Evolutionary conservation across 2,797 vertebrate genomes (phyloP), one percentile per base, ranked within the genome.

Genomic region (Spondyliosoma cantharus): DNA sequence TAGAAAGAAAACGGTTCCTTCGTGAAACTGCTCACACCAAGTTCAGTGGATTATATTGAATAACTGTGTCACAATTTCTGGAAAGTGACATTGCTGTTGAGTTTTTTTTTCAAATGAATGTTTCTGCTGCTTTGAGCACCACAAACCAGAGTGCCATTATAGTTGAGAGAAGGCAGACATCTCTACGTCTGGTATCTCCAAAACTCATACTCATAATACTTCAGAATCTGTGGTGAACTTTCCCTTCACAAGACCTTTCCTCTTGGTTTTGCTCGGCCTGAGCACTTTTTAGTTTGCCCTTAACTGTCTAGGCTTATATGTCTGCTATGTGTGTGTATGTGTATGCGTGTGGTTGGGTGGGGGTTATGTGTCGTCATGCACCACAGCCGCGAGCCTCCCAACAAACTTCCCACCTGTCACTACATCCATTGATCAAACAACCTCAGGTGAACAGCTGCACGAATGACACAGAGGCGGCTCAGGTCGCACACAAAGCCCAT

Each of bases 371-470:
- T 74, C 71, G 69, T 75, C 57, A 68, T 76, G 65, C 65, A 74
- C 62, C 48, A 77, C 43, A 81, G 74, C 53, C 61, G 32, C 43
- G 24, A 81, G 53, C 45, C 57, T 74, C 62, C 42, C 52, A 43
- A 69, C 71, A 70, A 77, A 77, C 79, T 78, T 77, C 66, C 80
- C 76, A 87, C 81, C 89, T 90, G 88, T 90, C 71, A 57, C 74
- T 71, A 52, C 43, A 56, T 71, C 69, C 68, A 84, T 82, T 83
- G 84, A 83, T 85, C 74, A 85, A 76, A 87, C 85, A 84, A 79
- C 73, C 69, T 78, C 79, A 91, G 86, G 87, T 89, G 78, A 92
- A 86, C 90, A 90, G 91, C 90, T 92, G 90, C 84, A 65, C 14
- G 24, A 54, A 42, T 54, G n/a, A 12, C 29, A 53, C 60, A 45